Conservation (phyloP, 1,140 invertebrate species). For the Aphelinus certus region DNA sequence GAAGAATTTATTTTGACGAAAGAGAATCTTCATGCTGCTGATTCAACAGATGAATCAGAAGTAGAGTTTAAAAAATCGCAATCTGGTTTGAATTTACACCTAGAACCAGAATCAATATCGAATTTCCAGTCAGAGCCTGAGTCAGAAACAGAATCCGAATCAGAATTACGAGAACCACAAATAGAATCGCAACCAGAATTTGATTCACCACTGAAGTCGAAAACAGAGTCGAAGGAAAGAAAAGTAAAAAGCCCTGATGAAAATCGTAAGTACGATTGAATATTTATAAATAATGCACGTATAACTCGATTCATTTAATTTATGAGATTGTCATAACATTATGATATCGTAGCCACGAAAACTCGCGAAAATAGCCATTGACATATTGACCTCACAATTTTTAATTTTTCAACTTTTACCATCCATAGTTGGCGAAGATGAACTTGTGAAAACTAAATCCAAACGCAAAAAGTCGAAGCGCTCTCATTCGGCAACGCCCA, state of each 20-base stretch:
- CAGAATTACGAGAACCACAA: neutral
- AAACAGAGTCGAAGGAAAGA: slow-evolving; percentile 5
- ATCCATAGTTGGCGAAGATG: too few relatives aligned
- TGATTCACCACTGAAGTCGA: neutral
- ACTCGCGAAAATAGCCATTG: too few relatives aligned
- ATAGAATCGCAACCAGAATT: neutral
- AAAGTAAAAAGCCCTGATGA: slow-evolving; percentile 14
- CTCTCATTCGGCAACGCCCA: slow-evolving; percentile 18
- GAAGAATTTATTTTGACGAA: slow-evolving; percentile 14
- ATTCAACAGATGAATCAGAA: slow-evolving; percentile 25
- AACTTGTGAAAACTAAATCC: neutral
- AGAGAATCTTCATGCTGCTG: neutral
- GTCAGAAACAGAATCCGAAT: neutral
- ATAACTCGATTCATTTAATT: too few relatives aligned
- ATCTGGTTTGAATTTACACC: neutral
- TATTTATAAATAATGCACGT: too few relatives aligned
- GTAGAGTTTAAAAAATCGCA: neutral
- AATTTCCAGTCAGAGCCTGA: slow-evolving; percentile 1
- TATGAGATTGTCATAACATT: too few relatives aligned
- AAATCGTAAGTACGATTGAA: slow-evolving; percentile 1
- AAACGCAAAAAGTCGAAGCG: slow-evolving; percentile 13
- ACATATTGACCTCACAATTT: too few relatives aligned
- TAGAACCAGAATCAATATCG: neutral
- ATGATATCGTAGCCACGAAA: too few relatives aligned
- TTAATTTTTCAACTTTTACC: too few relatives aligned